Percentiles rank a stretch among this genome's conserved stretches.
Evolutionary conservation across 1,140 invertebrate genomes (phyloP).

Genomic region (Scaptomyza montana): DNA sequence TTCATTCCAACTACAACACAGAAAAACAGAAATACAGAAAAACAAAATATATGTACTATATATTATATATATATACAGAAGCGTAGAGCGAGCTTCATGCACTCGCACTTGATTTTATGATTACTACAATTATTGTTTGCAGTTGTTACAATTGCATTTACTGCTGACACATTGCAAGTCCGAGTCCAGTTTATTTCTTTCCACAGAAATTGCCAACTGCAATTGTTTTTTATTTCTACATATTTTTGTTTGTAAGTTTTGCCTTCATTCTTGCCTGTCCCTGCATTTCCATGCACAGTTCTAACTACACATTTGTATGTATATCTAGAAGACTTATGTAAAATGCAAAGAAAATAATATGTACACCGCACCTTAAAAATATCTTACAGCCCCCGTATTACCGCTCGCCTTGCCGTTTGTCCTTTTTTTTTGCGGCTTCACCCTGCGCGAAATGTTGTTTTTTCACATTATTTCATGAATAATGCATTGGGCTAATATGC

Average conservation of each 20-base stretch:
- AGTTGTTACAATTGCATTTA: conserved; percentile 37
- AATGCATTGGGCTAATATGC: conserved; percentile 81
- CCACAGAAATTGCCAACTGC: conserved; percentile 52
- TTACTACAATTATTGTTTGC: conserved; percentile 71
- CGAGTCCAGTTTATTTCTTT: conserved; percentile 9
- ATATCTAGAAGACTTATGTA: conserved; percentile 12
- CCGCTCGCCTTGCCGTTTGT: conserved; percentile 1
- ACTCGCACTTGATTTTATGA: conserved; percentile 82
- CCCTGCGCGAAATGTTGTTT: conserved; percentile 74
- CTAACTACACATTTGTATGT: not conserved
- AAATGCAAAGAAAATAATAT: conserved; percentile 47
- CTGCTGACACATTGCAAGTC: conserved; percentile 52
- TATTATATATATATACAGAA: conserved; percentile 1
- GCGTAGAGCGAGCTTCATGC: conserved; percentile 59
- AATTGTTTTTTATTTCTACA: conserved; percentile 53
- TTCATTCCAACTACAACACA: conserved; percentile 30
- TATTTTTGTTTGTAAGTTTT: too few relatives aligned
- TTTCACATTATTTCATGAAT: conserved; percentile 80
- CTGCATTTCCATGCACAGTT: conserved; percentile 62
- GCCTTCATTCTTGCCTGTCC: conserved; percentile 36
- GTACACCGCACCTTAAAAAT: conserved; percentile 20
- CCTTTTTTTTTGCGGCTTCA: conserved; percentile 45
- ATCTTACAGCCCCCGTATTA: not conserved
- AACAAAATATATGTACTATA: too few relatives aligned
- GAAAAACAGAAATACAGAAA: not conserved